phyloP scores from a whole-genome alignment of 2,888 invertebrate species.

The Conchocele bisecta region DNA sequence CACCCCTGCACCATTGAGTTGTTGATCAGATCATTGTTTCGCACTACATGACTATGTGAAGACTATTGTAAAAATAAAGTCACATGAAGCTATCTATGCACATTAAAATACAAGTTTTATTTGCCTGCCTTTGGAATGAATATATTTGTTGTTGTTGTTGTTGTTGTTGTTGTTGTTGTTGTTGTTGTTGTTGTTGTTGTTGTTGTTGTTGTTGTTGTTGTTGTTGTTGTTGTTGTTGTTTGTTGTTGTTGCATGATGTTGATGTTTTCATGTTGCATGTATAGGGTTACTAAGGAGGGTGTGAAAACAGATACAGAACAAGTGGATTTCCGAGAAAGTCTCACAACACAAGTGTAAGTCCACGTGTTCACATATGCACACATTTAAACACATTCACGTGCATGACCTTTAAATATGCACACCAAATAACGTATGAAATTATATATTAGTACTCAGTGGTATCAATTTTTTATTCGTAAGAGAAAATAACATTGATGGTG shows the following conservation, averaged over 20 bases:
- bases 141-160: too few relatives aligned
- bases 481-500: too few relatives aligned
- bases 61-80: too few relatives aligned
- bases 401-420: background rate
- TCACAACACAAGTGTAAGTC: slow-evolving; percentile 49
- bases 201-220: background rate
- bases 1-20: background rate
- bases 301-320: slow-evolving; percentile 59
- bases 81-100: too few relatives aligned
- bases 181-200: background rate
- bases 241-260: background rate
- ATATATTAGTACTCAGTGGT: background rate
- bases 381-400: background rate
- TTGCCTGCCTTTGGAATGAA: too few relatives aligned
- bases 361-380: background rate
- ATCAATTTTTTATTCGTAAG: too few relatives aligned
- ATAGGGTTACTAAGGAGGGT: slow-evolving; percentile 66
- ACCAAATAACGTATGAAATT: background rate
- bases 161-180: background rate
- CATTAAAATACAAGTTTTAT: too few relatives aligned
- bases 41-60: too few relatives aligned
- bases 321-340: slow-evolving; percentile 58
- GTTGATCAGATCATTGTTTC: too few relatives aligned
- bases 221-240: slow-evolving; percentile 1
- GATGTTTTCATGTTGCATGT: background rate